Evolutionary conservation across 2,797 vertebrate genomes (phyloP).

Genomic region (Harpagifer antarcticus): DNA sequence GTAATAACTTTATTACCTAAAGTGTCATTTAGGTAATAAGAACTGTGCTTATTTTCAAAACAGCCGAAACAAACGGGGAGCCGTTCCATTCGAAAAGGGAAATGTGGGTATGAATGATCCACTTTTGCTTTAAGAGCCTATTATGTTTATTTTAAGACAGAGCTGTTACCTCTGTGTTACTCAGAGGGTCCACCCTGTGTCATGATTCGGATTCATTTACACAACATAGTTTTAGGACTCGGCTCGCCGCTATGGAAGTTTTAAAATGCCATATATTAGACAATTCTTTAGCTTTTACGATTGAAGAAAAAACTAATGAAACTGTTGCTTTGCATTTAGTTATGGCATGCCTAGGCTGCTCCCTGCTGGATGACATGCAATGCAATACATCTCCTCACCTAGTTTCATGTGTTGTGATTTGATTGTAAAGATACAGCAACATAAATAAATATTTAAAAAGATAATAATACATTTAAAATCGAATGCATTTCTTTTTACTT

Average conservation of each 20-base stretch:
- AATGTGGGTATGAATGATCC: slow-evolving; percentile 10
- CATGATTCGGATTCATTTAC: not conserved
- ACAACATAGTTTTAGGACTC: not conserved
- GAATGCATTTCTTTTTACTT: not conserved
- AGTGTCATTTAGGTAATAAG: slow-evolving; percentile 28
- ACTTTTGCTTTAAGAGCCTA: not conserved
- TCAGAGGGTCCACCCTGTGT: not conserved
- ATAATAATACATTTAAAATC: not conserved
- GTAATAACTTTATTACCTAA: too few species aligned
- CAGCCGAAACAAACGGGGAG: slow-evolving; percentile 35
- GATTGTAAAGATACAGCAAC: not conserved
- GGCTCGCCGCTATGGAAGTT: not conserved
- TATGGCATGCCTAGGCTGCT: slow-evolving; percentile 6
- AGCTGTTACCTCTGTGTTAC: not conserved
- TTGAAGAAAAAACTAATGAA: not conserved
- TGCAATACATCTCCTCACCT: not conserved
- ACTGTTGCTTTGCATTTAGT: not conserved
- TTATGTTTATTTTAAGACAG: not conserved
- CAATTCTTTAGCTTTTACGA: not conserved
- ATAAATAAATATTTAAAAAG: not conserved
- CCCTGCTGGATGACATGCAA: slow-evolving; percentile 18
- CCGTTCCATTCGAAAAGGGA: slow-evolving; percentile 20
- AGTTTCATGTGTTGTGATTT: not conserved
- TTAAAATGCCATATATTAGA: not conserved
- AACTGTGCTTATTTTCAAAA: slow-evolving; percentile 27